Percentiles rank a stretch among this genome's conserved stretches.
Evolutionary conservation across 2,888 invertebrate genomes (phyloP).

Genomic region (Agonopterix heracliana): DNA sequence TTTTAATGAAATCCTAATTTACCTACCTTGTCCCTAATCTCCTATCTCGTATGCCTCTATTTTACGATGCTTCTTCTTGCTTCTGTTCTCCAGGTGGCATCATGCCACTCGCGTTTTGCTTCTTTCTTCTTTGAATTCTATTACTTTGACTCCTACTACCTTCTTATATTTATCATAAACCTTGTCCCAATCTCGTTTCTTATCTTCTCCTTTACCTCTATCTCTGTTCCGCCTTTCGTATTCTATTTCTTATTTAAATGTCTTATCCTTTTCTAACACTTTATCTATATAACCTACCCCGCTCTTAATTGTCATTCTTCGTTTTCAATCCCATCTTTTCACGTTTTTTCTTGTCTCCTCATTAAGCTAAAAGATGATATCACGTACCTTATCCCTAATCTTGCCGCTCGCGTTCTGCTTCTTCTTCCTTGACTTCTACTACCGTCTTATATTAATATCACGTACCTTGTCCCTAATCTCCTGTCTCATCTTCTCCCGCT

Average conservation of each 20-base stretch:
- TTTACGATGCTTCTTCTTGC: neutral
- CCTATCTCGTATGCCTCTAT: neutral
- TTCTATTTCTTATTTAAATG: neutral
- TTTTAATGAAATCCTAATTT: neutral
- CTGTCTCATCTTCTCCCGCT: conserved; percentile 99
- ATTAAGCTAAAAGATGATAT: too few relatives aligned
- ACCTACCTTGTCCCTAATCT: neutral
- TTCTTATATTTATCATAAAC: neutral
- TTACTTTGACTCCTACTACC: neutral
- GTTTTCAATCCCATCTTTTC: too few relatives aligned
- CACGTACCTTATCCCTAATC: conserved; percentile 96
- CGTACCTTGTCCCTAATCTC: conserved; percentile 98
- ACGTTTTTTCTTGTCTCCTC: too few relatives aligned
- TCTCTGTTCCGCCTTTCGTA: neutral
- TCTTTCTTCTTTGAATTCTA: neutral
- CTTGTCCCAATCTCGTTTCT: neutral
- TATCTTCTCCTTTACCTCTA: neutral
- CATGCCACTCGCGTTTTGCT: conserved; percentile 95
- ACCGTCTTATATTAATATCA: too few relatives aligned
- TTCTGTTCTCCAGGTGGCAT: conserved; percentile 82
- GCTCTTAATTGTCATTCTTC: too few relatives aligned
- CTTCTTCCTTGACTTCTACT: conserved; percentile 83
- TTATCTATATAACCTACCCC: too few relatives aligned
- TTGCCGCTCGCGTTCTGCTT: conserved; percentile 97
- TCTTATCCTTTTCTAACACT: too few relatives aligned